A percentile compares a stretch with the other conserved stretches of the same genome.
Evolutionary conservation across 2,888 invertebrate species (phyloP).

Genomic region (Xestia xanthographa): DNA sequence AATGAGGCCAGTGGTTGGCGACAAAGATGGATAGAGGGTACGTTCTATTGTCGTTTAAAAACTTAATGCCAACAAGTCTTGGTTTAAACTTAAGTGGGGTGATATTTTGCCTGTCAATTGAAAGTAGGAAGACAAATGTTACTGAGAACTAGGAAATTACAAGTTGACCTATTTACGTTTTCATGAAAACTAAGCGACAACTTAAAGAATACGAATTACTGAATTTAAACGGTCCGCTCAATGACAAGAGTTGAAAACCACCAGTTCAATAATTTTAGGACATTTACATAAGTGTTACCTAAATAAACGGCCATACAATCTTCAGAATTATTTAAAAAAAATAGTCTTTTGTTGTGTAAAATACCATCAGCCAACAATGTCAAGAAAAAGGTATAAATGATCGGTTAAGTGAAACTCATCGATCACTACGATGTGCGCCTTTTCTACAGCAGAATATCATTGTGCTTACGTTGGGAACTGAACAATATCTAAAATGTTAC

Average conservation of each 20-base stretch:
- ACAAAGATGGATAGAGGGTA: conserved; percentile 36
- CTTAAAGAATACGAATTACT: too few relatives aligned
- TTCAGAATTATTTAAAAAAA: background rate
- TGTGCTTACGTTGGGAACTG: background rate
- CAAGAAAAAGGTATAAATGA: conserved; percentile 2
- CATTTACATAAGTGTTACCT: background rate
- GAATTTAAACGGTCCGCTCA: background rate
- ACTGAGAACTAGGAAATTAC: background rate
- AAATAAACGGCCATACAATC: background rate
- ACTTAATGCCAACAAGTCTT: conserved; percentile 2
- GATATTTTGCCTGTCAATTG: background rate
- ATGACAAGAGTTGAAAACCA: background rate
- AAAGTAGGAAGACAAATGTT: conserved; percentile 18
- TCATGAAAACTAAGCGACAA: background rate
- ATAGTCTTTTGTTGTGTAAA: conserved; percentile 6
- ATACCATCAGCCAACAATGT: conserved; percentile 11
- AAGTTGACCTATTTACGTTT: background rate
- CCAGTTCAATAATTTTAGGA: background rate
- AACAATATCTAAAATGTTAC: background rate
- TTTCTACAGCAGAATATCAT: background rate
- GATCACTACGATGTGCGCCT: conserved; percentile 21
- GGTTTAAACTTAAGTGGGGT: background rate
- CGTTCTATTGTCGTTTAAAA: conserved; percentile 32
- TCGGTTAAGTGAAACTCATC: conserved; percentile 19
- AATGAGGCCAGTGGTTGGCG: conserved; percentile 31